Base-by-base conservation (phyloP, 2,113 vertebrate species). In the Crypturellus undulatus region DNA sequence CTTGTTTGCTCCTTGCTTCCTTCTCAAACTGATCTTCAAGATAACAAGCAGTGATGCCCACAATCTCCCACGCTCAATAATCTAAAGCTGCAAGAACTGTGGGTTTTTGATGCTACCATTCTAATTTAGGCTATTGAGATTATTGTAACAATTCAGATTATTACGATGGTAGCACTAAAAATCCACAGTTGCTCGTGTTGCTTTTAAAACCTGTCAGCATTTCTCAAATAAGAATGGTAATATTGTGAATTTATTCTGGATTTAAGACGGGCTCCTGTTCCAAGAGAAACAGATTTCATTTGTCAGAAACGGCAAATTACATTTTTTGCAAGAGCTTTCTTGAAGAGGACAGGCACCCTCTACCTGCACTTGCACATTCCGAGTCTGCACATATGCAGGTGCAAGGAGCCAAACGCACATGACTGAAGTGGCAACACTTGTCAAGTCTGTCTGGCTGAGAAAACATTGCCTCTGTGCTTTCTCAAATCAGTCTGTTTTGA, bases 331-430 rank as follows among this genome's bases (percentile, higher is more conserved):
- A 84, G 56, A 76, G 40, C 3, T 42, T 72, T 70, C 34, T 43
- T 84, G 67, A 62, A 76, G 32, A 64, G 81, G 18, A 77, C 25
- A 59, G 30, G 43, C 21, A 26, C 22, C 22, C 21, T 12, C 5
- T 28, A 56, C 0, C 0, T 24, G 68, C 43, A 42, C 42, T n/a
- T 0, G 0, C 0, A 2, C 30, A 69, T 26, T 19, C 25, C 0
- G 0, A 45, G 34, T 58, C 40, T 83, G 52, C 52, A 54, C 0
- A 1, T 32, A 60, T 4, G 47, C 45, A 22, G 47, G 47, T 36
- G 36, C 16, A 8, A 20, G 21, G 34, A 92, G 85, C 56, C 38
- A 38, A 42, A 58, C 7, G 20, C 1, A 1, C 17, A 2, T 9
- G 54, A 54, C 30, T 69, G 3, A 73, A 80, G 64, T 20, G 34